Percentiles rank a stretch among this genome's conserved stretches.
These are phyloP conservation scores for Dendrocincla tyrannina DNA, from an alignment of 2,797 vertebrate species.

Conservation along the genomic window DNA sequence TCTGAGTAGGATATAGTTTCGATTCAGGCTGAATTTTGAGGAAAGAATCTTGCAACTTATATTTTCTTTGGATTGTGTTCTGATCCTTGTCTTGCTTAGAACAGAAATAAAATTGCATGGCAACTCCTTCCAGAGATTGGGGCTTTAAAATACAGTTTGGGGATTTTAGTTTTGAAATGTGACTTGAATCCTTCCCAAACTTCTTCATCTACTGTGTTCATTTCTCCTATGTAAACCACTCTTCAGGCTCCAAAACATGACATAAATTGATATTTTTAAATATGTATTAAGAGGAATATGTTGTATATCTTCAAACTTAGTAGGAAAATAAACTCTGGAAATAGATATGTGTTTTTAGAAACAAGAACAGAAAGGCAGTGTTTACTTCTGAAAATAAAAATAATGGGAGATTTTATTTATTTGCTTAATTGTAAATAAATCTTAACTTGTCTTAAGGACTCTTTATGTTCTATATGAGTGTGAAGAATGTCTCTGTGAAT, in stretches of 20 bases:
- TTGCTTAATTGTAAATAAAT: slow-evolving; percentile 56
- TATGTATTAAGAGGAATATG: background rate
- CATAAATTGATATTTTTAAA: background rate
- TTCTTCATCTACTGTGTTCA: background rate
- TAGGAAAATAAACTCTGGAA: background rate
- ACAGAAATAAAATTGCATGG: slow-evolving; percentile 41
- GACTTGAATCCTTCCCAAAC: slow-evolving; percentile 26
- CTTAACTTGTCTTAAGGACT: slow-evolving; percentile 64
- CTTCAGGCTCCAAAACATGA: background rate
- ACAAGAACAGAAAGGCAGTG: background rate
- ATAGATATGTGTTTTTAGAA: background rate
- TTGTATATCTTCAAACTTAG: background rate
- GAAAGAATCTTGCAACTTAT: background rate
- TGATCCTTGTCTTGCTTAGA: slow-evolving; percentile 5
- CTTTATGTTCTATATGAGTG: background rate
- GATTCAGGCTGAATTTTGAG: slow-evolving; percentile 5
- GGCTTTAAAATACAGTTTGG: slow-evolving; percentile 35
- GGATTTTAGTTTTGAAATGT: slow-evolving; percentile 47
- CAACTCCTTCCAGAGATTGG: background rate
- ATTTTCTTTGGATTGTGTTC: slow-evolving; percentile 44
- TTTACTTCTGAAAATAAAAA: slow-evolving; percentile 1
- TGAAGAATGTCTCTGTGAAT: slow-evolving; percentile 27
- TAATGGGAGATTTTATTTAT: background rate
- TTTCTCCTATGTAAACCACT: slow-evolving; percentile 14
- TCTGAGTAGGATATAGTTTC: background rate